Evolutionary conservation across 2,113 vertebrate species (phyloP).

Genomic region (Colinus virginianus): DNA sequence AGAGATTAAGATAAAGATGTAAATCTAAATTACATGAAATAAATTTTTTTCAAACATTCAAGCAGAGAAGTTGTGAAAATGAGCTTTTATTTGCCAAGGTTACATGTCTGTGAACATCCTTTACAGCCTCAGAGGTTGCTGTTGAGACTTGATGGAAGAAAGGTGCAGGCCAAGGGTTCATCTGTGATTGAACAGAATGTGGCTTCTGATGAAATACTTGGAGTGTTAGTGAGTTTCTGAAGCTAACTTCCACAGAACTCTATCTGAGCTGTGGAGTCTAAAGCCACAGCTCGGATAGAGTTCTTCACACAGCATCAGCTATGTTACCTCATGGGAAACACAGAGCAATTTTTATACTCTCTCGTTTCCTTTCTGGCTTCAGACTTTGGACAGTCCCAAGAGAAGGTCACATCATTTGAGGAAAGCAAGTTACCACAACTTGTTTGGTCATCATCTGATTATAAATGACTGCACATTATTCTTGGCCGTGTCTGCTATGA

Average conservation of each 20-base stretch:
- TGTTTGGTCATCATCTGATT: neutral
- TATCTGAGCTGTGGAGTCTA: neutral
- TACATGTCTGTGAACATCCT: neutral
- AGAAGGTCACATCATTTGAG: neutral
- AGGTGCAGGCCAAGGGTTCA: neutral
- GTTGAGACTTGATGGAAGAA: neutral
- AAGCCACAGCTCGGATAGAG: neutral
- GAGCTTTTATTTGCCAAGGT: neutral
- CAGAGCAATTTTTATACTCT: neutral
- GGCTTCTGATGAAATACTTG: neutral
- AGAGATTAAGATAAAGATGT: neutral
- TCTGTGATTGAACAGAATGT: neutral
- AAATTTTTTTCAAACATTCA: neutral
- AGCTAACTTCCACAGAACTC: neutral
- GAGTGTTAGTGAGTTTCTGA: neutral
- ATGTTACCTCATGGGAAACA: neutral
- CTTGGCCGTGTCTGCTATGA: neutral
- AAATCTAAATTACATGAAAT: neutral
- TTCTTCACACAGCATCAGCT: neutral
- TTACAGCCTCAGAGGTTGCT: neutral
- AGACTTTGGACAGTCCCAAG: neutral
- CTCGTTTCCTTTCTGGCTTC: neutral
- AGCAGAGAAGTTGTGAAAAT: neutral
- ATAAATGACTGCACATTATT: neutral
- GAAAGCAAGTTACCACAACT: neutral